These are phyloP conservation scores for Brienomyrus brachyistius DNA, from an alignment of 2,113 vertebrate genomes.

Conservation along the genomic window DNA sequence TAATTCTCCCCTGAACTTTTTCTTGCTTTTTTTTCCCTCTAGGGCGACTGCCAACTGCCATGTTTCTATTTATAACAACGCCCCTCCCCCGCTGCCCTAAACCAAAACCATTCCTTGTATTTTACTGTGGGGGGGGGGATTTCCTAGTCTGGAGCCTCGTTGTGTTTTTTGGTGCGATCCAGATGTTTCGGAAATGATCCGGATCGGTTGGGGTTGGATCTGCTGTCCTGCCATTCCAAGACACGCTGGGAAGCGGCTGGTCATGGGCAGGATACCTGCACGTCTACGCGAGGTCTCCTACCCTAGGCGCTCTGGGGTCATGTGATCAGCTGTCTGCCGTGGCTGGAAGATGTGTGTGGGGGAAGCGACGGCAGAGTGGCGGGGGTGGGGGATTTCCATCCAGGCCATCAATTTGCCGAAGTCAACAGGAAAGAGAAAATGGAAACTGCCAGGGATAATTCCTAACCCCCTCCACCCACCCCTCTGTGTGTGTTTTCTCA, in stretches of 20 bases:
- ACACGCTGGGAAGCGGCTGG: background rate
- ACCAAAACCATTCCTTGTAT: background rate
- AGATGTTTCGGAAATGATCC: background rate
- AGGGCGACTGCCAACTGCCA: background rate
- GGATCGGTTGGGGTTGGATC: background rate
- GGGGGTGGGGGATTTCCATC: slow-evolving; percentile 8
- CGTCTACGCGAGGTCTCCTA: too few species aligned
- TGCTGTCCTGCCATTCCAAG: background rate
- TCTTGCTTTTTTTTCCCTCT: background rate
- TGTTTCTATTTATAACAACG: slow-evolving; percentile 5
- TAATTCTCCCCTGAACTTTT: background rate
- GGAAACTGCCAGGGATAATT: background rate
- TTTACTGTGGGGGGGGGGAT: background rate
- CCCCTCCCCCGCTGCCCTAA: background rate
- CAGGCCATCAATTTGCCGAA: background rate
- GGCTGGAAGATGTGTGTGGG: background rate
- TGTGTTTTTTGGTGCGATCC: background rate
- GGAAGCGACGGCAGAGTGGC: background rate
- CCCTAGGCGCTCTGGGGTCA: background rate
- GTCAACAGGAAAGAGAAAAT: slow-evolving; percentile 12
- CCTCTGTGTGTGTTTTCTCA: background rate
- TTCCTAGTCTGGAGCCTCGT: background rate
- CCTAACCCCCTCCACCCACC: background rate
- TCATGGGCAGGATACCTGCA: background rate
- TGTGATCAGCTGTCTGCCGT: background rate